phyloP scores from a whole-genome alignment of 1,140 invertebrate genomes.

The Drosophila subobscura region DNA sequence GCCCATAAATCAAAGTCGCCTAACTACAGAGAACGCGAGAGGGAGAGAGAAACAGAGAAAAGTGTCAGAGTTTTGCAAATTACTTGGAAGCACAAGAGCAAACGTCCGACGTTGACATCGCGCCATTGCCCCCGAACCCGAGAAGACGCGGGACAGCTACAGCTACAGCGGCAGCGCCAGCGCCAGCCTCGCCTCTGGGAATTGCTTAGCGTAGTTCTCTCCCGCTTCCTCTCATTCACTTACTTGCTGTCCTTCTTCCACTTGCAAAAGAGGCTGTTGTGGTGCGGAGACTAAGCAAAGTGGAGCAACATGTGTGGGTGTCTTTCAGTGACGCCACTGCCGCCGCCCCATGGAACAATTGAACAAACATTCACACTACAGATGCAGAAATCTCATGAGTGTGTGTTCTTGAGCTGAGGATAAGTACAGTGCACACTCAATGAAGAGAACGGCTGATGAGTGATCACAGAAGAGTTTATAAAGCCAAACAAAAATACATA shows the following conservation, averaged over 20 bases:
- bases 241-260: constrained; percentile 1
- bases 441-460: too few species aligned
- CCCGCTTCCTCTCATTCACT: constrained; percentile 7
- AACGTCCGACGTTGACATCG: constrained; percentile 47
- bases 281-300: constrained; percentile 25
- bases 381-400: too few species aligned
- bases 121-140: constrained; percentile 29
- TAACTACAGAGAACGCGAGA: constrained; percentile 61
- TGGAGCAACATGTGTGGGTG: constrained; percentile 74
- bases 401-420: too few species aligned
- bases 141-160: constrained; percentile 2
- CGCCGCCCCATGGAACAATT: constrained; percentile 12
- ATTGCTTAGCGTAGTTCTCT: constrained; percentile 22
- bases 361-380: not conserved
- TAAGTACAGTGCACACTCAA: too few species aligned
- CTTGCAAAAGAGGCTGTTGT: constrained; percentile 6
- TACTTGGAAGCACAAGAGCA: constrained; percentile 70
- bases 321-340: constrained; percentile 14
- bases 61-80: constrained; percentile 79
- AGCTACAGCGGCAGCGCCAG: too few species aligned
- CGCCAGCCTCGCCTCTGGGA: constrained; percentile 41
- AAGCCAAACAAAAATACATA: too few species aligned
- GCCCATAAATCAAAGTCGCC: constrained; percentile 74
- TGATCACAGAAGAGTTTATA: too few species aligned
- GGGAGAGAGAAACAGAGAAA: constrained; percentile 20